Conservation (phyloP, 2,113 vertebrate species). For the Stegostoma tigrinum region DNA sequence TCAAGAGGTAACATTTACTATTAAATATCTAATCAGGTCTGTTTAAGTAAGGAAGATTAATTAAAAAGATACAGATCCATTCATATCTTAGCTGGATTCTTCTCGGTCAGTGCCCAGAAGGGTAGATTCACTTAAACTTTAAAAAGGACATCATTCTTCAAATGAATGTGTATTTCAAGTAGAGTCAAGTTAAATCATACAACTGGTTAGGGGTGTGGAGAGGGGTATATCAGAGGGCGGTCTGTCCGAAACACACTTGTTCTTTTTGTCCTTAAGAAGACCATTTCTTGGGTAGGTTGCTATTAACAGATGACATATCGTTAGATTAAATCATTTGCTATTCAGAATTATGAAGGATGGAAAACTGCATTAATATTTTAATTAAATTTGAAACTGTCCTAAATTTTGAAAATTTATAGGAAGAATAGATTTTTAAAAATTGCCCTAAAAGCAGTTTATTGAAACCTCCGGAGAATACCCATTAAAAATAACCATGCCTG, state of each 20-base stretch:
- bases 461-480: not conserved
- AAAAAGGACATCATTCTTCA: constrained; percentile 24
- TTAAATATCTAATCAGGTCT: no score
- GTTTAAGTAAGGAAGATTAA: not conserved
- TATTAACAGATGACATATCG: not conserved
- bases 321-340: not conserved
- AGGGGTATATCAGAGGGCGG: not conserved
- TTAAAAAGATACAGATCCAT: not conserved
- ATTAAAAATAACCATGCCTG: constrained; percentile 25
- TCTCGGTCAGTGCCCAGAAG: constrained; percentile 11
- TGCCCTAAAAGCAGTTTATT: not conserved
- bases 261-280: constrained; percentile 6
- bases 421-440: not conserved
- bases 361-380: not conserved
- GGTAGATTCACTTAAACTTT: constrained; percentile 21
- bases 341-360: not conserved
- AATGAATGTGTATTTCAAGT: constrained; percentile 31
- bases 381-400: not conserved
- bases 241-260: constrained; percentile 9
- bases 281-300: not conserved
- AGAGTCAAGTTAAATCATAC: constrained; percentile 15
- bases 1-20: not conserved
- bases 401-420: not conserved
- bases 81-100: not conserved
- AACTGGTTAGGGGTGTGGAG: not conserved